Percentiles rank a stretch among this genome's conserved stretches.
These are phyloP conservation scores for Eucera pruinosa DNA, from an alignment of 2,888 invertebrate genomes.

Conservation along the genomic window DNA sequence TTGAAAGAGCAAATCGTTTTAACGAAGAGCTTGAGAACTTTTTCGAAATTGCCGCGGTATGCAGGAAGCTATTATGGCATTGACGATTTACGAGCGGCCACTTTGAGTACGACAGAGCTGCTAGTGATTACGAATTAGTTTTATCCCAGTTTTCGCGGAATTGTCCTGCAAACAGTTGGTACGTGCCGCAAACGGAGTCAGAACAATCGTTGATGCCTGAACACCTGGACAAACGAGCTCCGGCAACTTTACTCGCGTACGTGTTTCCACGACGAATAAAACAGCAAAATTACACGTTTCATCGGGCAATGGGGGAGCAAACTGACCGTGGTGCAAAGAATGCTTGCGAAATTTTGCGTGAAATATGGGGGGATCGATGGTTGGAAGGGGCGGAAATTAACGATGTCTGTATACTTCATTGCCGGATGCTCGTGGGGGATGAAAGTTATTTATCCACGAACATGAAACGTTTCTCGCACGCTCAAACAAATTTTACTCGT, in stretches of 20 bases:
- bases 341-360: not conserved
- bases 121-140: constrained; percentile 46
- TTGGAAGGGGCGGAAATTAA: constrained; percentile 22
- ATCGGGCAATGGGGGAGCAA: not conserved
- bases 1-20: not conserved
- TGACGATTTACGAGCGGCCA: constrained; percentile 29
- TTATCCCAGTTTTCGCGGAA: constrained; percentile 43
- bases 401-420: constrained; percentile 7
- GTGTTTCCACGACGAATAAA: constrained; percentile 5
- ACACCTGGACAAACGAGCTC: constrained; percentile 35
- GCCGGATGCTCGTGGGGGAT: constrained; percentile 16
- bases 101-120: no score
- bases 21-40: not conserved
- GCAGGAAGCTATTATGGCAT: constrained; percentile 9
- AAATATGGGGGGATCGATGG: not conserved
- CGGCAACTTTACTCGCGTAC: constrained; percentile 21
- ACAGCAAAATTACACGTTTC: constrained; percentile 4
- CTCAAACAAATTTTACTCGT: constrained; percentile 20
- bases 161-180: constrained; percentile 28
- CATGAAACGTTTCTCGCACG: constrained; percentile 12
- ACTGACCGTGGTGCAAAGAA: constrained; percentile 6
- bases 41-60: not conserved
- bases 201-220: constrained; percentile 30
- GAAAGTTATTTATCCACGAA: constrained; percentile 33
- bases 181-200: constrained; percentile 10